Conservation (phyloP, 2,797 vertebrate species). For the Botia kubotai region DNA sequence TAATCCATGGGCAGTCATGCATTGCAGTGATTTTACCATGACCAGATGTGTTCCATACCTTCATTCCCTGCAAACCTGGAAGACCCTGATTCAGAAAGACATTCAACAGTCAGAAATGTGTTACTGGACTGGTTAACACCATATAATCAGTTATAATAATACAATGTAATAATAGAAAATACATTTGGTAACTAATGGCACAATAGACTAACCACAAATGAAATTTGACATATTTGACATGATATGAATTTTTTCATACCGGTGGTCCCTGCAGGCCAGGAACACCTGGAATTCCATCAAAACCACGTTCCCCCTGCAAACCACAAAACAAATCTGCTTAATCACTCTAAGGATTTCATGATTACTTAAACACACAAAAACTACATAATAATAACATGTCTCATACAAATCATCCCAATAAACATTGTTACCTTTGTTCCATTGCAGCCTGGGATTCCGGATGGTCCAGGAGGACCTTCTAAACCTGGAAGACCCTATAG, state of each 20-base stretch:
- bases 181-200: background rate
- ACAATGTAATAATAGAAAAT: background rate
- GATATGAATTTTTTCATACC: slow-evolving; percentile 78
- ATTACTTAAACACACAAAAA: background rate
- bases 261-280: slow-evolving; percentile 83
- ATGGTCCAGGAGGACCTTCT: slow-evolving; percentile 87
- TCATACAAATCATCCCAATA: background rate
- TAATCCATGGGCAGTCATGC: background rate
- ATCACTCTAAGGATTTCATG: background rate
- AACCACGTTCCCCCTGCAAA: slow-evolving; percentile 88
- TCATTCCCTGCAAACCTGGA: slow-evolving; percentile 85
- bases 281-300: slow-evolving; percentile 82
- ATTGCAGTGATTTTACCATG: background rate
- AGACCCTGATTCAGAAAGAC: slow-evolving; percentile 78
- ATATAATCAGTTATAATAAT: background rate
- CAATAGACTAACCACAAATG: background rate
- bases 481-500: slow-evolving; percentile 93
- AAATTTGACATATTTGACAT: background rate
- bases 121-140: background rate
- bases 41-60: slow-evolving; percentile 76
- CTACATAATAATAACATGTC: background rate
- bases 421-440: slow-evolving; percentile 89
- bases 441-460: slow-evolving; percentile 96
- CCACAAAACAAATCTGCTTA: slow-evolving; percentile 14
- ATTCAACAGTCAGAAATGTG: background rate